These are phyloP conservation scores for Taxidea taxus DNA, from an alignment of 2,113 vertebrate genomes.

Conservation along the genomic window DNA sequence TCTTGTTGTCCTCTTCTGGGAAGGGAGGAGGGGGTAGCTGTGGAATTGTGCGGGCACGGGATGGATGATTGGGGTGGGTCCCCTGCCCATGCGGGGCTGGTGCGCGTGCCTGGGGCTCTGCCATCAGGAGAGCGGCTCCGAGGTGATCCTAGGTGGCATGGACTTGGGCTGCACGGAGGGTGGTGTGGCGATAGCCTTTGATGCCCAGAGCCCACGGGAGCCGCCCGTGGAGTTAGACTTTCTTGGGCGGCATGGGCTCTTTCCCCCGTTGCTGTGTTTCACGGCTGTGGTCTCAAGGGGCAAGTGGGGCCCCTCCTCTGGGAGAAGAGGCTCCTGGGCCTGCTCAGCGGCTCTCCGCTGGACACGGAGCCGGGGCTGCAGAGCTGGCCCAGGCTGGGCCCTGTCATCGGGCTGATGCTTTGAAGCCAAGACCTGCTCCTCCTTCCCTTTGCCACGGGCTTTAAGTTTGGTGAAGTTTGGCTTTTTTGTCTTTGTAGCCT, in stretches of 20 bases:
- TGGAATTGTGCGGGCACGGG: not conserved
- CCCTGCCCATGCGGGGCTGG: accelerated
- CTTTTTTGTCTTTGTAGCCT: not conserved
- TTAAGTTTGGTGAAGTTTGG: not conserved
- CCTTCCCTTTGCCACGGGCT: not conserved
- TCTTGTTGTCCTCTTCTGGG: not conserved
- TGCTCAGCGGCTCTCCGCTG: not conserved
- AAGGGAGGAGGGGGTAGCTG: not conserved
- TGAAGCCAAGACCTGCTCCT: not conserved
- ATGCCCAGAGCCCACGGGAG: not conserved
- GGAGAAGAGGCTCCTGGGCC: not conserved
- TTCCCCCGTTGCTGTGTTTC: slow-evolving; percentile 51
- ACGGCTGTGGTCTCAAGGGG: slow-evolving; percentile 8
- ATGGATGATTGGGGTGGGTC: not conserved
- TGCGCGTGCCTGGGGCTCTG: accelerated
- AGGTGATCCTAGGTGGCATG: accelerated
- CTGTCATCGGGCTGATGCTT: not conserved
- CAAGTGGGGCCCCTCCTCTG: accelerated
- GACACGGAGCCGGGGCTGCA: not conserved
- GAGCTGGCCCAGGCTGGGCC: not conserved
- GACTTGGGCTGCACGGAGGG: not conserved
- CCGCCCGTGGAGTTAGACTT: slow-evolving; percentile 39
- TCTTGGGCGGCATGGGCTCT: slow-evolving; percentile 65
- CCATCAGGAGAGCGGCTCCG: not conserved
- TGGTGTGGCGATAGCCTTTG: accelerated